These are phyloP conservation scores for Spilarctia lutea DNA, from an alignment of 2,888 invertebrate genomes.

Conservation along the genomic window DNA sequence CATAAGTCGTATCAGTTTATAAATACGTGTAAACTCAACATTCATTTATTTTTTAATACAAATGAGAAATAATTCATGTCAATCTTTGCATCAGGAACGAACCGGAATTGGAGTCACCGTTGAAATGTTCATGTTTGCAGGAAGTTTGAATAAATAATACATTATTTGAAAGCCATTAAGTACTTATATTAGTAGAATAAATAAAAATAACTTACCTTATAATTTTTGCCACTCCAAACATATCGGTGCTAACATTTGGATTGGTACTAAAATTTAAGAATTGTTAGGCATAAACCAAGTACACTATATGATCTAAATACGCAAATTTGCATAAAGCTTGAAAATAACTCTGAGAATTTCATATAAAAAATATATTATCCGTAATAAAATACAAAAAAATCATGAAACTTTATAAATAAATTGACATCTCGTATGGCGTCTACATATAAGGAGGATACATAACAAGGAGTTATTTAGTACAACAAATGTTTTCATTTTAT, in stretches of 20 bases:
- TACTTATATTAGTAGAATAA: background rate
- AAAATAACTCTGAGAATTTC: conserved; percentile 5
- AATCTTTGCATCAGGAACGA: too few species aligned
- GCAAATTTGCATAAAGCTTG: background rate
- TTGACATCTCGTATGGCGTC: conserved; percentile 6
- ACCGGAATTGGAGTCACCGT: too few species aligned
- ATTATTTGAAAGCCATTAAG: background rate
- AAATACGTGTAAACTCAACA: too few species aligned
- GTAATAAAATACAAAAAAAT: background rate
- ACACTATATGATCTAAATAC: background rate
- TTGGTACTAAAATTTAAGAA: conserved; percentile 4
- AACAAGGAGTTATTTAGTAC: background rate
- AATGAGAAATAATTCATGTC: too few species aligned
- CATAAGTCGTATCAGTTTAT: background rate
- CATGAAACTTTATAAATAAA: conserved; percentile 4
- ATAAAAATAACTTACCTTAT: conserved; percentile 58
- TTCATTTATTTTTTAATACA: too few species aligned
- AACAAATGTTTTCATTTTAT: background rate
- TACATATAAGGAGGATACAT: background rate
- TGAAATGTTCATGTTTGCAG: too few species aligned
- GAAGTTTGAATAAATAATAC: background rate
- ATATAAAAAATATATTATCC: background rate
- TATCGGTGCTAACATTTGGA: conserved; percentile 34
- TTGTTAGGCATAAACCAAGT: background rate
- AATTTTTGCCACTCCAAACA: conserved; percentile 65